These are phyloP conservation scores for Diorhabda sublineata DNA, from an alignment of 1,140 invertebrate genomes.

Conservation along the genomic window DNA sequence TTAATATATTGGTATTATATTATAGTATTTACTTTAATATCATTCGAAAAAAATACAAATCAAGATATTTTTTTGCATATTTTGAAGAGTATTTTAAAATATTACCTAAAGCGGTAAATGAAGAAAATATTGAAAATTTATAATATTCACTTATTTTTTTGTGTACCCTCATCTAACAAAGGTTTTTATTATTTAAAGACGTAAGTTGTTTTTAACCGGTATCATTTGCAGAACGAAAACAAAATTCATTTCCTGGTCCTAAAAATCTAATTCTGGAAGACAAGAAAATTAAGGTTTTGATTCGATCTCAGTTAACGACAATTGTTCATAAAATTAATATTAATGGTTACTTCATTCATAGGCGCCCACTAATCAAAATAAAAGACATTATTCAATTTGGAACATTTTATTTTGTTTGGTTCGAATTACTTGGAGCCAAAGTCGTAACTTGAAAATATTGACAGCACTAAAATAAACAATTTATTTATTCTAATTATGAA, in stretches of 20 bases:
- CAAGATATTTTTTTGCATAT: background rate
- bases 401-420: slow-evolving; percentile 1
- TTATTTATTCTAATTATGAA: no score
- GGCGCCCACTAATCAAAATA: background rate
- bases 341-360: background rate
- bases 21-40: background rate
- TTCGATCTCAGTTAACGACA: background rate
- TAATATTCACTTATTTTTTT: no score
- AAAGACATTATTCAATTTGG: slow-evolving; percentile 1
- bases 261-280: background rate
- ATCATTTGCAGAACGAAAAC: no score
- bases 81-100: background rate
- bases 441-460: background rate
- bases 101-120: no score
- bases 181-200: no score
- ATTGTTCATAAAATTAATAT: slow-evolving; percentile 3
- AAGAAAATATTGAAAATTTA: no score
- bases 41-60: background rate
- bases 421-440: background rate
- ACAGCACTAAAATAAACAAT: no score
- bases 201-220: no score
- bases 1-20: background rate
- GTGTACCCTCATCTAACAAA: no score
- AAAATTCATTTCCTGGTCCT: background rate
- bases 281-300: background rate